Evolutionary conservation across 2,888 invertebrate species (phyloP).

Genomic region (Leptopilina syphax): DNA sequence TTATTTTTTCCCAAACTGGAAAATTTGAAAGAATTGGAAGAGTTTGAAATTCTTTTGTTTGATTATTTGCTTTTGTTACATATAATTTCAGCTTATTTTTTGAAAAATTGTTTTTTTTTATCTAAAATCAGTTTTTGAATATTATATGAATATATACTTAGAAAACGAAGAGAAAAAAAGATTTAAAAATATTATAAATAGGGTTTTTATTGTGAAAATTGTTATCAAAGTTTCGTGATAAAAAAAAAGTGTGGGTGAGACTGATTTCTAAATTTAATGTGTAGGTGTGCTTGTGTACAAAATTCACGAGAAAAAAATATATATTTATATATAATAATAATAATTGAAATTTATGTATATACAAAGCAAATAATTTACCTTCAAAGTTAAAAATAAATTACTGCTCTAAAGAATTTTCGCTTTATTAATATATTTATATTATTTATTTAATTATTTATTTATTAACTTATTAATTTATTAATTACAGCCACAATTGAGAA

Average conservation of each 20-base stretch:
- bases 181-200: not conserved
- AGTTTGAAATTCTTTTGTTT: too few species aligned
- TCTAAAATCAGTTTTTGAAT: not conserved
- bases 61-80: too few species aligned
- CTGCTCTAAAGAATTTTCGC: not conserved
- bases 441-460: too few species aligned
- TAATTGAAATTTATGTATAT: slow-evolving; percentile 5
- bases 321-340: not conserved
- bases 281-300: not conserved
- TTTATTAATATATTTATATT: not conserved
- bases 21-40: too few species aligned
- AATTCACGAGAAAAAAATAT: not conserved
- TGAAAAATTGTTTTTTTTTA: too few species aligned
- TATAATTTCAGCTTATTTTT: too few species aligned
- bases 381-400: not conserved
- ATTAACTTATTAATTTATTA: not conserved
- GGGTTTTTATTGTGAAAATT: slow-evolving; percentile 1
- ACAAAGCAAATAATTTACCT: not conserved
- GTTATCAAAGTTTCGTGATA: slow-evolving; percentile 22
- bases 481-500: not conserved
- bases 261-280: not conserved
- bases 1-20: too few species aligned
- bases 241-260: not conserved
- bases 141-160: too few species aligned
- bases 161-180: not conserved